Conservation (phyloP, 2,797 vertebrate species). For the Coracias cyanogaster region DNA sequence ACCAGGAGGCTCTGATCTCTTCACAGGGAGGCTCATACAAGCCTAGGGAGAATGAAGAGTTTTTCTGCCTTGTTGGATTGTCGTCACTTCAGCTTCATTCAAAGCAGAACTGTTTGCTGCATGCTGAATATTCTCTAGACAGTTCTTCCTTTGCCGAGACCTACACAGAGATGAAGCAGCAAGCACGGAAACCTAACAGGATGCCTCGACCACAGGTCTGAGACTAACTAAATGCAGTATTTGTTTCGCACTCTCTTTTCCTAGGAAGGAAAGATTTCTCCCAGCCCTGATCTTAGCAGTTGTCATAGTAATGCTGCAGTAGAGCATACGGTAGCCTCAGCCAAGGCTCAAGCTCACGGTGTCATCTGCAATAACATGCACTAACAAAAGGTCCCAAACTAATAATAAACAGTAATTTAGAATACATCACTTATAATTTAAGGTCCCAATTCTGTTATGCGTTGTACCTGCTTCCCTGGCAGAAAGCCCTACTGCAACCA, state of each 20-base stretch:
- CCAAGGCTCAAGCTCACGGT: background rate
- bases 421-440: background rate
- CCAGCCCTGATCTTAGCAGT: background rate
- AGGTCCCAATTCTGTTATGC: background rate
- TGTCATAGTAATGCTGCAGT: conserved; percentile 40
- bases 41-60: conserved; percentile 44
- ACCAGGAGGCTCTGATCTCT: conserved; percentile 58
- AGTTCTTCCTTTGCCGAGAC: conserved; percentile 20
- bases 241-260: background rate
- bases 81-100: conserved; percentile 7
- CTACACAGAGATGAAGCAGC: conserved; percentile 10
- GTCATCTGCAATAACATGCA: background rate
- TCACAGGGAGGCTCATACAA: conserved; percentile 55
- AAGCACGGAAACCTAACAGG: conserved; percentile 11
- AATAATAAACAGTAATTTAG: background rate
- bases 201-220: background rate
- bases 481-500: background rate
- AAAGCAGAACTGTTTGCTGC: conserved; percentile 33
- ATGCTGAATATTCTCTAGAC: conserved; percentile 40
- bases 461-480: background rate
- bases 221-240: conserved; percentile 26
- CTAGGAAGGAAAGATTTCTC: background rate
- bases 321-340: background rate
- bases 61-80: conserved; percentile 60
- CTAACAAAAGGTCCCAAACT: background rate